These are phyloP conservation scores for Eulemur rufifrons DNA, from an alignment of 2,113 vertebrate species.

Conservation along the genomic window DNA sequence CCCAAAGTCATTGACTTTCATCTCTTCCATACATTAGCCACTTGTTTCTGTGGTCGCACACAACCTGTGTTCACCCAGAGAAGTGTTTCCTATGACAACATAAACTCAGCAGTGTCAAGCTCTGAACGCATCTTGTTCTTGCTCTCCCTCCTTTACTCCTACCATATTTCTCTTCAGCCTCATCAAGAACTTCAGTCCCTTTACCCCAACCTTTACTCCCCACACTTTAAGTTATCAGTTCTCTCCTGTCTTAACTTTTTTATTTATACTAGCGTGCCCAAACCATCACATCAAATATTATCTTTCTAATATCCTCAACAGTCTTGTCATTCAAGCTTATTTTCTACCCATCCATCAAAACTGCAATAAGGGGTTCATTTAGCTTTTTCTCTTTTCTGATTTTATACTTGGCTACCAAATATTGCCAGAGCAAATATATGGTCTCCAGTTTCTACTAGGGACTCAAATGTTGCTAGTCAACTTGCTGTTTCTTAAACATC, in stretches of 20 bases:
- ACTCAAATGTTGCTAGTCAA: background rate
- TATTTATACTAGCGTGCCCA: background rate
- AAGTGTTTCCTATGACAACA: background rate
- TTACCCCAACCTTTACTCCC: background rate
- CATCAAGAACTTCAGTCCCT: background rate
- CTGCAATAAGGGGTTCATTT: background rate
- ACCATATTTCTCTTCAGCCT: background rate
- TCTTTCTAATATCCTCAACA: background rate
- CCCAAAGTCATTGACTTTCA: background rate
- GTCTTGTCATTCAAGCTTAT: background rate
- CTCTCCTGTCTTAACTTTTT: background rate
- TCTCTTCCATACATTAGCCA: background rate
- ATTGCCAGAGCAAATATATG: background rate
- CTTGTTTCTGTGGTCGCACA: background rate
- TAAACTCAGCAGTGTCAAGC: background rate
- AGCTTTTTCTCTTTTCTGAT: background rate
- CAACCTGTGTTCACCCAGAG: background rate
- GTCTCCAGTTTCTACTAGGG: background rate
- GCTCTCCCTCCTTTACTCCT: background rate
- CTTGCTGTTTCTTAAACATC: background rate
- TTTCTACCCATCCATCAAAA: background rate
- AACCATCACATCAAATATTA: background rate
- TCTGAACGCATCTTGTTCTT: background rate
- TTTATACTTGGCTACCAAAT: background rate
- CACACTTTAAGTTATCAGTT: background rate